These are phyloP conservation scores for Dione vanillae DNA, from an alignment of 2,888 invertebrate species.

Conservation along the genomic window DNA sequence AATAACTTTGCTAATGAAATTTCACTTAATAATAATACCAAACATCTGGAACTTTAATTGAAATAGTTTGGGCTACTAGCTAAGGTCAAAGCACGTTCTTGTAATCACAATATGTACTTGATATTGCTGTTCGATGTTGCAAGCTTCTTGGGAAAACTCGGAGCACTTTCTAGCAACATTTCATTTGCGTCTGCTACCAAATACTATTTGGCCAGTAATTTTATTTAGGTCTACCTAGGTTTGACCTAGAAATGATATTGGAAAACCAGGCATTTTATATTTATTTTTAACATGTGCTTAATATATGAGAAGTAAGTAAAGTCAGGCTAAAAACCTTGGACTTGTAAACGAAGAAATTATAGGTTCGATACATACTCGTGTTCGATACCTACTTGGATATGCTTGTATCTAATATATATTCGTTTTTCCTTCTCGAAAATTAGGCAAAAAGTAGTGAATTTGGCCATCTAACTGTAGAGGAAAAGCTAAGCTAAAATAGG, in stretches of 20 bases:
- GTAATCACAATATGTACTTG: slow-evolving; percentile 25
- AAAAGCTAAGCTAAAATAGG: too few species aligned
- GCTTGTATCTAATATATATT: too few species aligned
- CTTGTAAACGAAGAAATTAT: too few species aligned
- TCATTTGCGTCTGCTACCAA: slow-evolving; percentile 1
- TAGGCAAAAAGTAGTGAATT: too few species aligned
- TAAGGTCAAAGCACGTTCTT: slow-evolving; percentile 30
- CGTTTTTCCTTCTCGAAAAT: too few species aligned
- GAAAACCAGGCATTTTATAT: too few species aligned
- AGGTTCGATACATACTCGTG: too few species aligned
- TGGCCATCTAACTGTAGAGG: too few species aligned
- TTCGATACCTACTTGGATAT: too few species aligned
- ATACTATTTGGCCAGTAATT: background rate
- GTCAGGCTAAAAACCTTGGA: too few species aligned
- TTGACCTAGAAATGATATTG: background rate
- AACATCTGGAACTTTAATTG: slow-evolving; percentile 34
- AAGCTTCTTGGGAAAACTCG: slow-evolving; percentile 2
- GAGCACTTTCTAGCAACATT: slow-evolving; percentile 12
- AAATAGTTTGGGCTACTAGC: slow-evolving; percentile 31
- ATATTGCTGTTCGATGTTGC: slow-evolving; percentile 4
- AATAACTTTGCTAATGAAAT: slow-evolving; percentile 28
- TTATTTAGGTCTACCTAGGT: background rate
- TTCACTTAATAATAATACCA: slow-evolving; percentile 33
- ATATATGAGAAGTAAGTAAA: too few species aligned
- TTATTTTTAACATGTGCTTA: background rate